phyloP scores from a whole-genome alignment of 2,113 vertebrate species.

The Ageneiosus marmoratus region DNA sequence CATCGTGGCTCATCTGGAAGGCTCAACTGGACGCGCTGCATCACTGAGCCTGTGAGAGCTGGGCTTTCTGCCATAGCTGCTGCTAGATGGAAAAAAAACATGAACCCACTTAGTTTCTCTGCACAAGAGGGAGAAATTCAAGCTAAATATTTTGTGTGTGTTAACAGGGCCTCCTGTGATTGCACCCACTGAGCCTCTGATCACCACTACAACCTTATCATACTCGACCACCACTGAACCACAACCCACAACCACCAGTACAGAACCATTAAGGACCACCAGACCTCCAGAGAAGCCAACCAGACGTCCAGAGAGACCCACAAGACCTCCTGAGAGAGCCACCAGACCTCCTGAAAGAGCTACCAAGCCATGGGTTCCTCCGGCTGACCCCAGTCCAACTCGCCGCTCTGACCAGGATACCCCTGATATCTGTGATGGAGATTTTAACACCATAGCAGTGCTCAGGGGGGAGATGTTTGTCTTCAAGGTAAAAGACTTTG shows the following conservation, averaged over 20 bases:
- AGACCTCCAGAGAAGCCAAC: constrained; percentile 27
- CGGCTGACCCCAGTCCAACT: constrained; percentile 68
- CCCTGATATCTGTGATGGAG: constrained; percentile 72
- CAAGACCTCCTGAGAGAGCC: constrained; percentile 18
- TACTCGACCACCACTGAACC: constrained; percentile 49
- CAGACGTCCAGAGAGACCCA: constrained; percentile 23
- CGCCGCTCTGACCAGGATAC: constrained; percentile 72
- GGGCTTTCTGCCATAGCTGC: constrained; percentile 24
- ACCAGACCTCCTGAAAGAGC: constrained; percentile 23
- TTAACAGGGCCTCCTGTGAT: constrained; percentile 74
- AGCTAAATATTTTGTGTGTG: neutral
- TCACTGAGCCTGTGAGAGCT: constrained; percentile 26
- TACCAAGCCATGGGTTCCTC: constrained; percentile 46
- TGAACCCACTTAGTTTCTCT: constrained; percentile 28
- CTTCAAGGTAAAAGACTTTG: constrained; percentile 68
- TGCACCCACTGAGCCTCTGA: constrained; percentile 72
- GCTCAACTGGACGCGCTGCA: constrained; percentile 24
- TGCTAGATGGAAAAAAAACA: constrained; percentile 51
- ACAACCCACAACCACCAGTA: constrained; percentile 35
- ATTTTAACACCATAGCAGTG: constrained; percentile 74
- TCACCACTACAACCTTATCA: constrained; percentile 57
- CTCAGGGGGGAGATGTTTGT: constrained; percentile 78
- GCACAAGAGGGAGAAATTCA: neutral
- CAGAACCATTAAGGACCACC: constrained; percentile 34
- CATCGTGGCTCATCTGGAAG: constrained; percentile 61